Evolutionary conservation across 2,888 invertebrate genomes (phyloP).

Genomic region (Ornithoptera alexandrae): DNA sequence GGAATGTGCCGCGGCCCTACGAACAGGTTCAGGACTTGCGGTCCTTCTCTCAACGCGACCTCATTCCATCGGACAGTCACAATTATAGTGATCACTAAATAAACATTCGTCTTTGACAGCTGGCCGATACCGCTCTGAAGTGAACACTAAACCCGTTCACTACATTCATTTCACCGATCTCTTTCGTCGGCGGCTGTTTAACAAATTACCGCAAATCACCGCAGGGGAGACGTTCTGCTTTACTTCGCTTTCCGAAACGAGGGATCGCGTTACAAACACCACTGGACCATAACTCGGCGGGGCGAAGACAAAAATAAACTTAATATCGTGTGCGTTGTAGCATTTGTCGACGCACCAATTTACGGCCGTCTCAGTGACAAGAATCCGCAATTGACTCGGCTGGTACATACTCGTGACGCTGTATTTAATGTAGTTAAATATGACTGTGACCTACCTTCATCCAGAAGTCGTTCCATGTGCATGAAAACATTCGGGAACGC

Average conservation of each 20-base stretch:
- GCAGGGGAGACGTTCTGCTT: slow-evolving; percentile 64
- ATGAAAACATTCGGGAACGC: slow-evolving; percentile 99
- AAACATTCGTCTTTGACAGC: slow-evolving; percentile 61
- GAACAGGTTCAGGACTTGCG: slow-evolving; percentile 64
- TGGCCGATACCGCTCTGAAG: slow-evolving; percentile 47
- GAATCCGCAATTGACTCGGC: slow-evolving; percentile 53
- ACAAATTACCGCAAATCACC: slow-evolving; percentile 71
- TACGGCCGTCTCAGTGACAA: slow-evolving; percentile 70
- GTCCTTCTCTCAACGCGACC: slow-evolving; percentile 60
- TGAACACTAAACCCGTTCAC: slow-evolving; percentile 67
- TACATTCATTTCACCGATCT: slow-evolving; percentile 69
- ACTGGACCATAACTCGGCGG: slow-evolving; percentile 79
- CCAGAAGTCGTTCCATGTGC: slow-evolving; percentile 98
- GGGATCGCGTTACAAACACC: slow-evolving; percentile 77
- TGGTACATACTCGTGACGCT: slow-evolving; percentile 43
- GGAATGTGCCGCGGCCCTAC: slow-evolving; percentile 70
- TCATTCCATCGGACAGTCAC: slow-evolving; percentile 42
- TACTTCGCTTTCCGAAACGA: slow-evolving; percentile 70
- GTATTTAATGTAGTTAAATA: slow-evolving; percentile 55
- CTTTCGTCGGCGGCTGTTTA: slow-evolving; percentile 68
- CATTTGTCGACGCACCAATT: slow-evolving; percentile 77
- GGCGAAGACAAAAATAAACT: slow-evolving; percentile 80
- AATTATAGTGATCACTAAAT: slow-evolving; percentile 27
- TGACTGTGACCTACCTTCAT: slow-evolving; percentile 91
- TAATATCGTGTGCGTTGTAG: slow-evolving; percentile 77